These are phyloP conservation scores for Scaptomyza caliginosa DNA, from an alignment of 2,888 invertebrate genomes.

Conservation along the genomic window DNA sequence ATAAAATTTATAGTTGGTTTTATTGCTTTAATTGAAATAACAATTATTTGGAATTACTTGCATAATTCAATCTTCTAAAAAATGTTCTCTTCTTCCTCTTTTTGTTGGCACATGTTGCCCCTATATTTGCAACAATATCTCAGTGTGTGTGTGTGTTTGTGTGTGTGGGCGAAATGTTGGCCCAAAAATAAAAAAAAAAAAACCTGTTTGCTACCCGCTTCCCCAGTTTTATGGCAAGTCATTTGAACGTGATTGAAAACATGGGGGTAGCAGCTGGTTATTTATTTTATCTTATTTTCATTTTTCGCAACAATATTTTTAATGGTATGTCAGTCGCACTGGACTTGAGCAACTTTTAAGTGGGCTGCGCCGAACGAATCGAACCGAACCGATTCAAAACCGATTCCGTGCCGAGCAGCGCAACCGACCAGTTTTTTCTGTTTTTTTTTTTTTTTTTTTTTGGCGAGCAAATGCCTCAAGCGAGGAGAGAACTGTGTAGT, in stretches of 20 bases:
- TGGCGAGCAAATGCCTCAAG: conserved; percentile 13
- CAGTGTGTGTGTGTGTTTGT: conserved; percentile 4
- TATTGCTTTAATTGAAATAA: conserved; percentile 2
- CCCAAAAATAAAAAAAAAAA: conserved; percentile 15
- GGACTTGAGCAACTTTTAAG: conserved; percentile 70
- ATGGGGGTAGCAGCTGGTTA: conserved; percentile 74
- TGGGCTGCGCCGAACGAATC: conserved; percentile 61
- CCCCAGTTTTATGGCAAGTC: conserved; percentile 56
- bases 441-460: neutral
- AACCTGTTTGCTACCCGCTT: conserved; percentile 71
- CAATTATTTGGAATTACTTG: conserved; percentile 69
- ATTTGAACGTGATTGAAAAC: conserved; percentile 53
- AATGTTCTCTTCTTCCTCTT: conserved; percentile 40
- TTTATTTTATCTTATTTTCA: neutral
- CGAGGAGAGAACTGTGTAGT: conserved; percentile 38
- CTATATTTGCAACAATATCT: conserved; percentile 4
- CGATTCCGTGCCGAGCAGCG: conserved; percentile 16
- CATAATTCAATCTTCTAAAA: conserved; percentile 52
- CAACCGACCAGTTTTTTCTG: conserved; percentile 48
- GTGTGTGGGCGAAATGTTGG: conserved; percentile 23
- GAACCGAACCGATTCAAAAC: conserved; percentile 16
- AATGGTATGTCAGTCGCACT: conserved; percentile 59
- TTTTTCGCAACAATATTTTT: conserved; percentile 58
- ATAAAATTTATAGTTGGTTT: too few species aligned
- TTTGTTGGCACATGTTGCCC: conserved; percentile 14